Base-by-base conservation (phyloP, 2,888 invertebrate species). In the Drosophila putrida region DNA sequence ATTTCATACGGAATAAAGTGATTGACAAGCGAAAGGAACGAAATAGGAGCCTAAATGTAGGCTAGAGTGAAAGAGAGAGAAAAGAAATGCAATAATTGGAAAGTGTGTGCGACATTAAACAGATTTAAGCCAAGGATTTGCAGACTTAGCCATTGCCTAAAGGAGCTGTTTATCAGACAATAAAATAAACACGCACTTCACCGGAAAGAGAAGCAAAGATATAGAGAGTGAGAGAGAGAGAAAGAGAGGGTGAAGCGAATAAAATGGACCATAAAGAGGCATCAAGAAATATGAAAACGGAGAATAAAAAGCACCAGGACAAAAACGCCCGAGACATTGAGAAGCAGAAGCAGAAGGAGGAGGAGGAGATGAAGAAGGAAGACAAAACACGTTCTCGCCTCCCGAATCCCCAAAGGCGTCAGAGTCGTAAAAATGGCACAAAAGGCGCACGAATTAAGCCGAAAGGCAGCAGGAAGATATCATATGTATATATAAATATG, bases 151-250 rank as follows among this genome's bases (percentile, higher is more conserved):
- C 44, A 28, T 51, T 31, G 65, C 69, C 79, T 59, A 51, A 71
- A 82, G 80, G 67, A 81, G 73, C 85, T 83, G 82, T 81, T 89
- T 82, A 84, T 86, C 86, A 79, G 84, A 69, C 89, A 88, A 86
- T 89, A 89, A 88, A 88, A 84, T 88, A 88, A 89, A 88, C 89
- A 88, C 86, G 75, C 89, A 78, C 79, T 89, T 80, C 74, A 71
- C 67, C 69, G 68, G 13, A 47, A 49, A 43, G 36, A 13, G 39
- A 68, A 25, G 10, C n/a, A 15, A 10, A 50, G 25, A 33, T 0
- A 6, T n/a, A 39, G 28, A 4, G n/a, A 6, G 3, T 6, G 31
- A 31, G 31, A 6, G 33, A 25, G 15, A 3, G 31, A 38, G 38
- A 39, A 10, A 20, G 47, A 39, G 51, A 44, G 38, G 27, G 46